Evolutionary conservation across 2,797 vertebrate species (phyloP).

Genomic region (Hippocampus kuda): DNA sequence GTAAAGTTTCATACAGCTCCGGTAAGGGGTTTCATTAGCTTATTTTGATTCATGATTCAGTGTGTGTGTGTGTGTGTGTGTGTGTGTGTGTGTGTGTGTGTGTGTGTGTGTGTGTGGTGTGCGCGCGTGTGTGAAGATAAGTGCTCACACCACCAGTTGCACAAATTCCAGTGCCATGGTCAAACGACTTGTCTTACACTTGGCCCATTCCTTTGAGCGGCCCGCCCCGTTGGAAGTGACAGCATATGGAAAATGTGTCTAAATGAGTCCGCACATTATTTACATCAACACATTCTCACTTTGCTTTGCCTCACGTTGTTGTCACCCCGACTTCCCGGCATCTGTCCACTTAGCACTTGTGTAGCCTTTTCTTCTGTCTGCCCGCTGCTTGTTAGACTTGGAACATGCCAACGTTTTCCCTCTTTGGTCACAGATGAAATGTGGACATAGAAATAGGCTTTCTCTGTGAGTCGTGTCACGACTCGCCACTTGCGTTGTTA

Average conservation of each 20-base stretch:
- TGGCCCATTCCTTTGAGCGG: conserved; percentile 53
- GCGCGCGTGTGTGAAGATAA: conserved; percentile 60
- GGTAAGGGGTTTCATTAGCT: neutral
- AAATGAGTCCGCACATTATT: conserved; percentile 61
- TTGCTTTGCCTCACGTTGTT: conserved; percentile 14
- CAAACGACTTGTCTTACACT: conserved; percentile 67
- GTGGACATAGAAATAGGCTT: neutral
- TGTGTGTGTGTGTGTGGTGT: conserved; percentile 45
- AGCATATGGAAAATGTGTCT: conserved; percentile 65
- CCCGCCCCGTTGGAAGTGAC: conserved; percentile 67
- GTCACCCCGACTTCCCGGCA: conserved; percentile 15
- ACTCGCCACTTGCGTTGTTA: too few species aligned
- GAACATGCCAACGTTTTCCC: neutral
- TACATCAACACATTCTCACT: conserved; percentile 59
- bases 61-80: conserved; percentile 44
- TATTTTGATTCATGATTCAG: conserved; percentile 5
- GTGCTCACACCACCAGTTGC: conserved; percentile 18
- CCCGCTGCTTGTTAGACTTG: conserved; percentile 12
- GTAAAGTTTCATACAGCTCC: neutral
- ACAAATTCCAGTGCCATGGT: conserved; percentile 53
- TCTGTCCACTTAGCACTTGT: conserved; percentile 27
- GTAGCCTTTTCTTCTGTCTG: conserved; percentile 9
- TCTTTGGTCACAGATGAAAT: neutral
- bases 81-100: conserved; percentile 53
- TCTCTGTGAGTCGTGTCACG: neutral